phyloP scores from a whole-genome alignment of 2,113 vertebrate species.

The Istiophorus platypterus region DNA sequence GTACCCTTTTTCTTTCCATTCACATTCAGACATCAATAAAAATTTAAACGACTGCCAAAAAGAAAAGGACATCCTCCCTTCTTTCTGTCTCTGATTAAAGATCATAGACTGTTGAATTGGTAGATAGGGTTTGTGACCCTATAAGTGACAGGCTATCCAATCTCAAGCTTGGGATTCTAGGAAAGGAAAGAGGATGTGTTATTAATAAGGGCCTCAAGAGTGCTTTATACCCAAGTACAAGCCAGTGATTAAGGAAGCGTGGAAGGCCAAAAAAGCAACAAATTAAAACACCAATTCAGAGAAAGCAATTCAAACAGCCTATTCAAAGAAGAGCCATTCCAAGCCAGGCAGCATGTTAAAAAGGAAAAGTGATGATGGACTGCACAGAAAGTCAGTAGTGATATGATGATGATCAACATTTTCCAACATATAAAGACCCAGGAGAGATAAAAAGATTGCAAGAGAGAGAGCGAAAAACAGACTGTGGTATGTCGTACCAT shows the following conservation, averaged over 20 bases:
- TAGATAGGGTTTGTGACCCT: neutral
- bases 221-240: neutral
- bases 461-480: constrained; percentile 14
- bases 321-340: constrained; percentile 31
- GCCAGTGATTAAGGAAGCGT: constrained; percentile 11
- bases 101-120: constrained; percentile 15
- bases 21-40: constrained; percentile 49
- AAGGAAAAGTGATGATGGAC: constrained; percentile 18
- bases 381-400: neutral
- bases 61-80: constrained; percentile 48
- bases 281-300: constrained; percentile 40
- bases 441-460: neutral
- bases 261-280: neutral
- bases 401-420: constrained; percentile 25
- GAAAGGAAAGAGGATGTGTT: constrained; percentile 21
- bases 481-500: neutral
- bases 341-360: constrained; percentile 32
- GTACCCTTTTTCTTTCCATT: constrained; percentile 1
- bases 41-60: constrained; percentile 42
- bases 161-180: constrained; percentile 16
- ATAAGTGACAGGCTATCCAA: neutral
- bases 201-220: constrained; percentile 7
- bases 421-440: constrained; percentile 14
- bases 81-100: constrained; percentile 18
- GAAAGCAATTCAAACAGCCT: constrained; percentile 15